These are phyloP conservation scores for Salpingus planirostris DNA, from an alignment of 2,888 invertebrate species.

Conservation along the genomic window DNA sequence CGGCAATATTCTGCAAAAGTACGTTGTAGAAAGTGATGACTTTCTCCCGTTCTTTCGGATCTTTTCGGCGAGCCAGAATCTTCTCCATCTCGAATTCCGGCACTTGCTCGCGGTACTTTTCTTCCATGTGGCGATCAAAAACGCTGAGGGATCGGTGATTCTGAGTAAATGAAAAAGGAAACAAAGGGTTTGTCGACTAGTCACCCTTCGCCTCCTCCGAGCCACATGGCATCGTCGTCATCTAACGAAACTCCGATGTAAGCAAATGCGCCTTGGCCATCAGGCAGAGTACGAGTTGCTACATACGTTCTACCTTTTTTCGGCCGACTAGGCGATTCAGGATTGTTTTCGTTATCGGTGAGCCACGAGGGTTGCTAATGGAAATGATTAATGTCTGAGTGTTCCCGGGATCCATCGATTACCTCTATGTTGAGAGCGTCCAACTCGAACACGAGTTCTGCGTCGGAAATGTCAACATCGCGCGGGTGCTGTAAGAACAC, in stretches of 20 bases:
- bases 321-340: conserved; percentile 19
- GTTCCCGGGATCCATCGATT: conserved; percentile 2
- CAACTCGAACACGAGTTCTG: conserved; percentile 32
- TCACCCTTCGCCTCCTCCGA: conserved; percentile 34
- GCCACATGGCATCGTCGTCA: conserved; percentile 35
- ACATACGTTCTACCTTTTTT: conserved; percentile 41
- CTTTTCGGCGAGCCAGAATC: conserved; percentile 33
- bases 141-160: conserved; percentile 15
- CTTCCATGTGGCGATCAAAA: conserved; percentile 28
- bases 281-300: conserved; percentile 41
- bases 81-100: conserved; percentile 37
- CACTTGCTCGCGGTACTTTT: conserved; percentile 29
- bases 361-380: conserved; percentile 31
- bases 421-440: conserved; percentile 23
- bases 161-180: too few species aligned
- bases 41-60: conserved; percentile 34
- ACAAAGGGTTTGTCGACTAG: too few species aligned
- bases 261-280: conserved; percentile 42
- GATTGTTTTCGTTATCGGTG: conserved; percentile 25
- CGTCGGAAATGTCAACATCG: conserved; percentile 35
- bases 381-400: neutral
- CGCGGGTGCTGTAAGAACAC: conserved; percentile 36
- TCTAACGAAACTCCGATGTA: conserved; percentile 41
- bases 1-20: conserved; percentile 38
- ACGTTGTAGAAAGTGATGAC: conserved; percentile 40